These are phyloP conservation scores for Mungos mungo DNA, from an alignment of 2,113 vertebrate genomes.

Conservation along the genomic window DNA sequence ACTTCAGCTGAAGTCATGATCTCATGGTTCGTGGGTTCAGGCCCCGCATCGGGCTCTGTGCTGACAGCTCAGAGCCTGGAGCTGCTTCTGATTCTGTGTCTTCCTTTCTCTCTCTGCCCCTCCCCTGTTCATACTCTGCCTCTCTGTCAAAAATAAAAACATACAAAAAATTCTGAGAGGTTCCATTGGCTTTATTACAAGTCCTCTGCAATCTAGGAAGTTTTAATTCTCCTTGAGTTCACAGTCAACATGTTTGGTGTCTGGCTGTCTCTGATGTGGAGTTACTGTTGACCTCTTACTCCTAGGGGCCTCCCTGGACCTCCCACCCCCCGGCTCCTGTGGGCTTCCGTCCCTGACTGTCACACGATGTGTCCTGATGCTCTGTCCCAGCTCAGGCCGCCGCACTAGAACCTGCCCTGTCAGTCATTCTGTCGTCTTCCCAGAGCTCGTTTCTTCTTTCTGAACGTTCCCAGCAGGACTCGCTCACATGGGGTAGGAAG, in stretches of 20 bases:
- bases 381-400: background rate
- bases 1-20: no score
- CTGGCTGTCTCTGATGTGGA: background rate
- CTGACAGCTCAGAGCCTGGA: no score
- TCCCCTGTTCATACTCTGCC: no score
- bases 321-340: accelerated
- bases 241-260: background rate
- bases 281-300: background rate
- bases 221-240: background rate
- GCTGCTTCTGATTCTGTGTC: no score
- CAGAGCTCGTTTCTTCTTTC: background rate
- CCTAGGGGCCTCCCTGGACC: background rate
- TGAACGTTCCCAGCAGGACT: background rate
- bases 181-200: background rate
- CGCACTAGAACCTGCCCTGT: background rate
- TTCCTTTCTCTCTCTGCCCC: no score
- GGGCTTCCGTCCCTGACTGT: accelerated
- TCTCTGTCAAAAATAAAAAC: no score
- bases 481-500: background rate
- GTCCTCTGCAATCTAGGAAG: background rate
- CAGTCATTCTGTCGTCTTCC: background rate
- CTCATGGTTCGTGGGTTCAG: no score
- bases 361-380: accelerated
- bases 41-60: no score
- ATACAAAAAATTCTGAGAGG: background rate